A percentile compares a stretch with the other conserved stretches of the same genome.
Conservation (phyloP, 2,113 vertebrate genomes). For the Coracopsis vasa region DNA sequence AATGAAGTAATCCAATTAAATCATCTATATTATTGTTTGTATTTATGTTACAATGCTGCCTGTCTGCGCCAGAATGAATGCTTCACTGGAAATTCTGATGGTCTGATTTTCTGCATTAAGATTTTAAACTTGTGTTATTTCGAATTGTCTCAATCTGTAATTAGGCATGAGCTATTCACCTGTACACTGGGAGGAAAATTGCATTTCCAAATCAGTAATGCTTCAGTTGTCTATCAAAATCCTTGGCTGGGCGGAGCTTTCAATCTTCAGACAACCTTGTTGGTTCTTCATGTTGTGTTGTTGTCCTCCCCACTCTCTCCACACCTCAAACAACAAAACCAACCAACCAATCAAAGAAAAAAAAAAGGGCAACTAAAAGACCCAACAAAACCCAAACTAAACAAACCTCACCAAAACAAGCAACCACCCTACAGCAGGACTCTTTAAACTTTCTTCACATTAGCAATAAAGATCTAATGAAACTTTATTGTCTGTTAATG, state of each 20-base stretch:
- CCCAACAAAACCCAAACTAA: neutral
- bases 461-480: neutral
- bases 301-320: rapidly evolving
- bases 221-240: neutral
- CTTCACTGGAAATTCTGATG: neutral
- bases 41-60: neutral
- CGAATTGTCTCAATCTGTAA: neutral
- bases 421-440: neutral
- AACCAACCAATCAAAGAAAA: neutral
- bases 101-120: neutral
- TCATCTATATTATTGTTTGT: neutral
- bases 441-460: neutral
- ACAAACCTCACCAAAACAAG: neutral
- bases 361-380: neutral
- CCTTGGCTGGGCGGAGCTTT: neutral
- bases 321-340: neutral
- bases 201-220: neutral
- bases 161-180: neutral
- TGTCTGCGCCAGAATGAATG: neutral
- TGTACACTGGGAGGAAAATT: neutral
- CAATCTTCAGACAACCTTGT: neutral
- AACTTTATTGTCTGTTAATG: neutral
- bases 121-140: constrained; percentile 16
- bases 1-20: neutral
- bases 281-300: neutral